Evolutionary conservation across 2,888 invertebrate species (phyloP), one percentile per base, ranked within the genome.

Genomic region (Conchocele bisecta): DNA sequence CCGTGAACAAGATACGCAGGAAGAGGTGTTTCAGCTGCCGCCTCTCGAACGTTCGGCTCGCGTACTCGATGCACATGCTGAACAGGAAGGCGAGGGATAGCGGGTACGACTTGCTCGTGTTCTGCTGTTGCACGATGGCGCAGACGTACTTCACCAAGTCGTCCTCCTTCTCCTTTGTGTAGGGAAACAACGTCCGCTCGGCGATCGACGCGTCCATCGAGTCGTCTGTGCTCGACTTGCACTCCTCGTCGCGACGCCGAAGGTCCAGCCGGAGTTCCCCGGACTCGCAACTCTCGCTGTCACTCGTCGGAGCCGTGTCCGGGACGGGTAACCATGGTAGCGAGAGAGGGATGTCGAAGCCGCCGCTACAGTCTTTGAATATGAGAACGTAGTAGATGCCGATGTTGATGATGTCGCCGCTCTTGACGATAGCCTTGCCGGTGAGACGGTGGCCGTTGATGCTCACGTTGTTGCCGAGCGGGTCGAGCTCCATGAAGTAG

Each of bases 361-460:
- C 84, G 24, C 75, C 77, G 11, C 84, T 85, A 17, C 85, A 84
- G 44, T 89, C 87, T 77, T 89, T 89, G 75, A 85, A 89, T 39
- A 89, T 63, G 44, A 89, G 86, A 46, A 87, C 75, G 67, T 89
- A 89, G 59, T 87, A 82, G 20, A 80, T 75, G 2, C 89, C 89
- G 22, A 89, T 61, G 15, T 80, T 73, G 17, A 89, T 50, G n/a
- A 89, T 76, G 72, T 89, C 89, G 2, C 89, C 89, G 33, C 86
- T 81, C 51, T 82, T 72, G 4, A 89, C 70, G 2, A 82, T 68
- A 13, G 81, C 68, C 37, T 73, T 82, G 0, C 72, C 63, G 1
- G 56, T 66, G 17, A 87, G 75, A 26, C 60, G 75, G 7, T 67
- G 68, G 0, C 86, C 85, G 58, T 89, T 89, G 4, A 89, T 72